Evolutionary conservation across 1,140 invertebrate species (phyloP), one percentile per base, ranked within the genome.

Genomic region (Dendroctonus valens): DNA sequence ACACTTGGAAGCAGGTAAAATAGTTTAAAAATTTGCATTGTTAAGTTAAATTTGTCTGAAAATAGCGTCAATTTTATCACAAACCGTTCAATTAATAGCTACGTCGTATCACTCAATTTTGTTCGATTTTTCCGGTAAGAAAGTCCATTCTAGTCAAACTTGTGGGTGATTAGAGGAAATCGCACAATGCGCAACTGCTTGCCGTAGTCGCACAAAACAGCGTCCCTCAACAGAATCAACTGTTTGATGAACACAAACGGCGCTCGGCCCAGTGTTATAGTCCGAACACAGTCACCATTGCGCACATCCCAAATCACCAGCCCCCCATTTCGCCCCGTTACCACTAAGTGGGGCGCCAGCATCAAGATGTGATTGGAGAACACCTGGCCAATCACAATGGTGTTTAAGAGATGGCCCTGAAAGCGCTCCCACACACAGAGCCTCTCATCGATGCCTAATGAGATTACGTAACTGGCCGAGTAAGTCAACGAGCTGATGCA

Each of bases 351-450:
- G 60, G 89, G 87, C 3, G 88, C 90, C 38, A 93, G 76, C 81
- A 92, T 89, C 26, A 91, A 76, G 73, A 92, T 81, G 69, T 85
- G 85, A 68, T 81, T 84, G 71, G 87, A 87, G 75, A 85, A 86
- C 12, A 84, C 80, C 59, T 86, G 82, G 9, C 72, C 87, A 73
- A 90, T 82, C 67, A 86, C 81, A 67, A 93, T 85, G 7, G 87
- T 89, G 74, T 92, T 91, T 14, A 97, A 82, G 68, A 97, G 82
- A 80, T 96, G 92, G 5, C 95, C 94, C 78, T 95, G 93, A 77
- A 94, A 96, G 49, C 95, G 84, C 77, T 98, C 95, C 94, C 94
- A 98, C 14, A 98, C 91, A 78, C 94, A 95, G 3, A 98, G 84
- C 41, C 87, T 85, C 72, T 96, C 92, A 79, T 98, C 95, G 9